Evolutionary conservation across 2,113 vertebrate genomes (phyloP).

Genomic region (Campylomormyrus tamandua): DNA sequence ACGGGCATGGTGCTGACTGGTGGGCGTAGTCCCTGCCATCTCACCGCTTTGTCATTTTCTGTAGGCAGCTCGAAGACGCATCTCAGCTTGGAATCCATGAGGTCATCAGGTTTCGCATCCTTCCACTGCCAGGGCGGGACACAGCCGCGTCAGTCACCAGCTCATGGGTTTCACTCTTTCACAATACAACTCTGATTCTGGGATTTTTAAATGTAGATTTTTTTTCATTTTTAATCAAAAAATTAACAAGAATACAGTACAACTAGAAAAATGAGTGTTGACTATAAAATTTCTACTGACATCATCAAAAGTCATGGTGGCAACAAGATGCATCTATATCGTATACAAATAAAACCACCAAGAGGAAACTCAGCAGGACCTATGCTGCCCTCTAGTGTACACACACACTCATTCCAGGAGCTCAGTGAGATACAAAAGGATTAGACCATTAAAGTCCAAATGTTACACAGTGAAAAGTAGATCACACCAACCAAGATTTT

Average conservation of each 20-base stretch:
- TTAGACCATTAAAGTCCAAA: neutral
- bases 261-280: neutral
- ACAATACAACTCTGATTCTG: neutral
- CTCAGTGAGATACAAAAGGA: neutral
- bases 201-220: neutral
- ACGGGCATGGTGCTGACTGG: neutral
- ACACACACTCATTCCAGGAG: neutral
- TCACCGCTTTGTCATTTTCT: constrained; percentile 96
- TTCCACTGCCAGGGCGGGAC: constrained; percentile 76
- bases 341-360: constrained; percentile 5
- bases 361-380: neutral
- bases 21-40: constrained; percentile 28
- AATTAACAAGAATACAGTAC: neutral
- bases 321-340: neutral
- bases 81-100: constrained; percentile 99
- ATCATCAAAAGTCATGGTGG: neutral
- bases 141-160: neutral
- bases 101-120: constrained; percentile 92
- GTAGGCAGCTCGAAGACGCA: constrained; percentile 95
- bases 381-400: constrained; percentile 55
- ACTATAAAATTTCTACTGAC: neutral
- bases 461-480: neutral
- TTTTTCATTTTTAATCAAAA: neutral
- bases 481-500: neutral
- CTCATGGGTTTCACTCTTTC: neutral